phyloP scores from a whole-genome alignment of 2,888 invertebrate genomes.

The Cephalotes varians region DNA sequence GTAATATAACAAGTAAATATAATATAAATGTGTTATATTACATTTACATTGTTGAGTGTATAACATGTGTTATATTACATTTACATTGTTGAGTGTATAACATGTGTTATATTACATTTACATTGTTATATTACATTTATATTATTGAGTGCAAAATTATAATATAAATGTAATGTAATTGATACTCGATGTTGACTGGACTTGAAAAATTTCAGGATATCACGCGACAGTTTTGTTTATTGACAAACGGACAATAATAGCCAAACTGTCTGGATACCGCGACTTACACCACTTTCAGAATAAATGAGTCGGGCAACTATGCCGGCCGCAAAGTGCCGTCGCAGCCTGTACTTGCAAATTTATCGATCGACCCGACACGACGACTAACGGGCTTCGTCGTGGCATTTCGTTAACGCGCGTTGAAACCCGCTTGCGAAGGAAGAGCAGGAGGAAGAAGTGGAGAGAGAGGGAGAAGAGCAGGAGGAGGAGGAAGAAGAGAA shows the following conservation, averaged over 20 bases:
- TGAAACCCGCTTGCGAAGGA: conserved; percentile 25
- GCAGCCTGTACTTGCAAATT: conserved; percentile 55
- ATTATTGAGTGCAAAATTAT: too few species aligned
- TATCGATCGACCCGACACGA: conserved; percentile 58
- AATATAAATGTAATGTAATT: too few species aligned
- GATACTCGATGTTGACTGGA: too few species aligned
- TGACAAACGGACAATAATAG: conserved; percentile 11
- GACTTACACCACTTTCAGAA: not conserved
- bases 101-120: too few species aligned
- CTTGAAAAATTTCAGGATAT: not conserved
- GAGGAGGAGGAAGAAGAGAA: not conserved
- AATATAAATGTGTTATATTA: too few species aligned
- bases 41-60: too few species aligned
- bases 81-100: too few species aligned
- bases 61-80: too few species aligned
- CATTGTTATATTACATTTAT: too few species aligned
- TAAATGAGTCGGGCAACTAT: conserved; percentile 35
- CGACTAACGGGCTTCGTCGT: conserved; percentile 57
- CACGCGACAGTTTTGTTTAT: conserved; percentile 11
- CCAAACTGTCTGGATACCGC: not conserved
- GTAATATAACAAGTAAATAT: too few species aligned
- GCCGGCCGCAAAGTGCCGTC: conserved; percentile 31
- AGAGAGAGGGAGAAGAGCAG: not conserved
- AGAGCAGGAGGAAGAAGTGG: not conserved
- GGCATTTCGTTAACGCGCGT: conserved; percentile 49